A percentile compares a stretch with the other conserved stretches of the same genome.
phyloP scores from a whole-genome alignment of 2,888 invertebrate species.

The Latheticus oryzae region DNA sequence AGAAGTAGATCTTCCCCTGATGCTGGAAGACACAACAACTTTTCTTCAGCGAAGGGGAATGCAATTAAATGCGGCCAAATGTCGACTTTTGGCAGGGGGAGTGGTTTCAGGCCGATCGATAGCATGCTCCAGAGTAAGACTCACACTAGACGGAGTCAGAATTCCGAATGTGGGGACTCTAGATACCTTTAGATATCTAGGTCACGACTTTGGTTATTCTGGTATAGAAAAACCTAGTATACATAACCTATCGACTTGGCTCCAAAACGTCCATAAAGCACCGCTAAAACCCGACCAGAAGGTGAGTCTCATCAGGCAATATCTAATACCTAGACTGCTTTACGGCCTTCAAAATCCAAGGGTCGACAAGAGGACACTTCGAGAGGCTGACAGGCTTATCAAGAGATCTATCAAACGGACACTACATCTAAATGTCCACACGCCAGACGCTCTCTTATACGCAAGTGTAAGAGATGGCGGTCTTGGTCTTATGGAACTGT shows the following conservation, averaged over 20 bases:
- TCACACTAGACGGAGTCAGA: background rate
- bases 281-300: slow-evolving; percentile 63
- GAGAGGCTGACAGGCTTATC: slow-evolving; percentile 17
- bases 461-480: slow-evolving; percentile 46
- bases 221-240: background rate
- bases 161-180: slow-evolving; percentile 5
- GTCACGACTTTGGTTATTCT: slow-evolving; percentile 12
- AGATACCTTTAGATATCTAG: slow-evolving; percentile 18
- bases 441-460: slow-evolving; percentile 13
- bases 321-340: slow-evolving; percentile 57
- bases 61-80: slow-evolving; percentile 29
- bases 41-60: slow-evolving; percentile 23
- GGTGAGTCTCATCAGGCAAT: slow-evolving; percentile 51
- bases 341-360: slow-evolving; percentile 58
- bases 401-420: too few relatives aligned
- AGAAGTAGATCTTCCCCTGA: slow-evolving; percentile 8
- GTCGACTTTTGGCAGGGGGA: slow-evolving; percentile 7
- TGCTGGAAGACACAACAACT: background rate
- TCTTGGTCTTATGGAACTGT: slow-evolving; percentile 48
- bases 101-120: background rate
- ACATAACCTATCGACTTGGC: background rate
- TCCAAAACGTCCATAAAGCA: slow-evolving; percentile 33
- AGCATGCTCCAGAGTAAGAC: background rate
- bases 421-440: slow-evolving; percentile 28
- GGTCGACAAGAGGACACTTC: slow-evolving; percentile 32